phyloP scores from a whole-genome alignment of 2,797 vertebrate species.

The Acanthurus lineatus region DNA sequence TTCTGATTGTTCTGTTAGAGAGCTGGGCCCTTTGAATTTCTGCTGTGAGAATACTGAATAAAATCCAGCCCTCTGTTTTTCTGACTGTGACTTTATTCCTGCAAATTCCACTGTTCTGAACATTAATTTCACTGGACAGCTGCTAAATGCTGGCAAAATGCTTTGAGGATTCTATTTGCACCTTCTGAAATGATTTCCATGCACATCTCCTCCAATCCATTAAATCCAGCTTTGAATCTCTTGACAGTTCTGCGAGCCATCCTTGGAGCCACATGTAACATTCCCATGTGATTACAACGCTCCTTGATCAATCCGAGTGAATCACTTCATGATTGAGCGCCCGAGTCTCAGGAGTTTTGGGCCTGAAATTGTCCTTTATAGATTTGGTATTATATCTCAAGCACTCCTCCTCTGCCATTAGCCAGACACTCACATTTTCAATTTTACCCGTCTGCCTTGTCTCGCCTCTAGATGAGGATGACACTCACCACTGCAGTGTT shows the following conservation, averaged over 20 bases:
- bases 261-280: constrained; percentile 68
- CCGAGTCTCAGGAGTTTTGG: constrained; percentile 63
- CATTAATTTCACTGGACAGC: constrained; percentile 73
- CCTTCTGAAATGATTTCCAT: constrained; percentile 73
- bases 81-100: constrained; percentile 33
- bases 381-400: constrained; percentile 79
- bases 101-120: constrained; percentile 42
- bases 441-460: constrained; percentile 71
- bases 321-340: constrained; percentile 78
- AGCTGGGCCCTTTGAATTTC: constrained; percentile 40
- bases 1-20: constrained; percentile 46
- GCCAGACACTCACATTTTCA: constrained; percentile 78
- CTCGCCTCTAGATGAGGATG: constrained; percentile 65
- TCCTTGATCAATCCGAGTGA: constrained; percentile 81
- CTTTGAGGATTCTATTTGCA: constrained; percentile 75
- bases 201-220: constrained; percentile 73
- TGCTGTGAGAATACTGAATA: constrained; percentile 36
- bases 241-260: constrained; percentile 62
- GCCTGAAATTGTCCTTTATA: constrained; percentile 83
- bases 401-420: constrained; percentile 69
- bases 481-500: constrained; percentile 25
- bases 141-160: constrained; percentile 73
- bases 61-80: constrained; percentile 36
- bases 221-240: constrained; percentile 72
- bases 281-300: constrained; percentile 77